Evolutionary conservation across 2,888 invertebrate species (phyloP).

Genomic region (Cryptophagus acutangulus): DNA sequence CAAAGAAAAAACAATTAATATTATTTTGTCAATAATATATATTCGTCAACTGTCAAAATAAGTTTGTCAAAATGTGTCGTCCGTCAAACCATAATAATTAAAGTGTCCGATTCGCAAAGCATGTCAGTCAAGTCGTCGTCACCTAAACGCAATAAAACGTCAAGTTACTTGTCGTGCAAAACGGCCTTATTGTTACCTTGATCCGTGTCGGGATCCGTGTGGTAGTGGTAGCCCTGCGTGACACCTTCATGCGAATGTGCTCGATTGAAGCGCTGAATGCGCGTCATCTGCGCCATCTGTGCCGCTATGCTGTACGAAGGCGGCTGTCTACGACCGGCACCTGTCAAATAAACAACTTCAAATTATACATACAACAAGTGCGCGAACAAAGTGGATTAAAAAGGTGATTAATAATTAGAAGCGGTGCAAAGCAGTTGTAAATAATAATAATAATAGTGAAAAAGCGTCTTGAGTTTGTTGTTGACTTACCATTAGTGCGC

Average conservation of each 20-base stretch:
- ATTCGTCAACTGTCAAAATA: slow-evolving; percentile 4
- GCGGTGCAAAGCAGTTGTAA: background rate
- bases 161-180: background rate
- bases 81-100: slow-evolving; percentile 43
- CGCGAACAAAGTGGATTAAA: background rate
- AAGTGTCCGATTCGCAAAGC: slow-evolving; percentile 40
- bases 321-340: slow-evolving; percentile 58
- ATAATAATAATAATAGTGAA: background rate
- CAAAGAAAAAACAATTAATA: slow-evolving; percentile 9
- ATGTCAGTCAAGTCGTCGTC: slow-evolving; percentile 26
- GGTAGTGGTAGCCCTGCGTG: slow-evolving; percentile 69
- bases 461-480: too few species aligned
- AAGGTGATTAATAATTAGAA: background rate
- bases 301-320: slow-evolving; percentile 82
- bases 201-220: slow-evolving; percentile 51
- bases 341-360: too few species aligned
- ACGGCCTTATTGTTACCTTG: slow-evolving; percentile 40
- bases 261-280: slow-evolving; percentile 73
- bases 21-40: slow-evolving; percentile 1
- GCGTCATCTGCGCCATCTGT: slow-evolving; percentile 81
- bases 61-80: slow-evolving; percentile 13
- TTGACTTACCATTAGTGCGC: slow-evolving; percentile 43
- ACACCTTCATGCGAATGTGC: slow-evolving; percentile 86
- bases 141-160: slow-evolving; percentile 12
- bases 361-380: slow-evolving; percentile 4